Evolutionary conservation across 2,797 vertebrate genomes (phyloP).

Genomic region (Champsocephalus gunnari): DNA sequence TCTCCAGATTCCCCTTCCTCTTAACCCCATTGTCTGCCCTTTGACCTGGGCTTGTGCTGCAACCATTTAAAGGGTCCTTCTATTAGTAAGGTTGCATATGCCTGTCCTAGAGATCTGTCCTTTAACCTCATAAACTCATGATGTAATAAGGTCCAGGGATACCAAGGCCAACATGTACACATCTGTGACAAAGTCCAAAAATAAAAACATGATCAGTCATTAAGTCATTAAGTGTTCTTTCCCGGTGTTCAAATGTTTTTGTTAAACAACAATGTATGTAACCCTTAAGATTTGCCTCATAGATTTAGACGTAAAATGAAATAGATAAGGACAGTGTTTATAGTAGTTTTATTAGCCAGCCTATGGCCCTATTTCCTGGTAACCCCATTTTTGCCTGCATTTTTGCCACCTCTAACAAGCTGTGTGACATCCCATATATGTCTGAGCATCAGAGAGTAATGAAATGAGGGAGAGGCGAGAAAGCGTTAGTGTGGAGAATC

Average conservation of each 20-base stretch:
- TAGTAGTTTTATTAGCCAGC: not conserved
- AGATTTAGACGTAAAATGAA: not conserved
- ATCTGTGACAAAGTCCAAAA: conserved; percentile 24
- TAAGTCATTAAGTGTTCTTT: conserved; percentile 5
- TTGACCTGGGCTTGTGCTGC: conserved; percentile 43
- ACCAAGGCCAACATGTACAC: conserved; percentile 37
- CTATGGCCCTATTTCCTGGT: conserved; percentile 6
- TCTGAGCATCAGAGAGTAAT: conserved; percentile 45
- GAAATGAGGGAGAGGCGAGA: conserved; percentile 15
- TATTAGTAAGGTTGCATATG: conserved; percentile 37
- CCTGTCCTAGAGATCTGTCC: conserved; percentile 25
- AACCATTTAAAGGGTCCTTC: conserved; percentile 28
- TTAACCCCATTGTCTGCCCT: conserved; percentile 33
- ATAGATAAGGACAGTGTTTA: conserved; percentile 11
- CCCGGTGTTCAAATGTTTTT: conserved; percentile 14
- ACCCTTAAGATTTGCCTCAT: conserved; percentile 11
- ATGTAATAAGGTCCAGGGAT: conserved; percentile 40
- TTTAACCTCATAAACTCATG: conserved; percentile 49
- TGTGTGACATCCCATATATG: conserved; percentile 41
- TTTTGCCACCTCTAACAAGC: conserved; percentile 14
- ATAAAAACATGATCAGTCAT: conserved; percentile 50
- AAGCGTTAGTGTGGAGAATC: not conserved
- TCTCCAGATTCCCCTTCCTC: conserved; percentile 32
- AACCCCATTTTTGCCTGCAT: not conserved
- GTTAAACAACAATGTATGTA: conserved; percentile 5